Evolutionary conservation across 1,140 invertebrate genomes (phyloP), one percentile per base, ranked within the genome.

Genomic region (Reticulitermes speratus): DNA sequence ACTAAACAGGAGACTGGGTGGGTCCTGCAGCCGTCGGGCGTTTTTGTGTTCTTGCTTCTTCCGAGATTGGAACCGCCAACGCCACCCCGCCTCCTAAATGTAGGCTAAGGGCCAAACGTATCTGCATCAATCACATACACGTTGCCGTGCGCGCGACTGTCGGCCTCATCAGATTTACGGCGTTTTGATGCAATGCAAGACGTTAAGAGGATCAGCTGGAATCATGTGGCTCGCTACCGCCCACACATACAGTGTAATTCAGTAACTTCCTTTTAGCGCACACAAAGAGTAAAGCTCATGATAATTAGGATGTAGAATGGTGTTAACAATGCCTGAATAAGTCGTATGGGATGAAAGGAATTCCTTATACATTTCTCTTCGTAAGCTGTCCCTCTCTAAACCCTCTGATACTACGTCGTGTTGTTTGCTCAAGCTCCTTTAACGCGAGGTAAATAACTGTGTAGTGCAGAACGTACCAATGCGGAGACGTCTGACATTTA

Each of bases 261-360:
- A 45, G 5, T 45, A 7, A 52, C 3, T 3, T n/a, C 65, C n/a
- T 69, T 69, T 69, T 30, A 69, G 65, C 12, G 65, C 5, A 25
- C 65, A 69, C 65, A 30, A 69, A 30, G 7, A 9, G 25, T 8
- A n/a, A 16, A 69, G 16, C 25, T 30, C 7, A 69, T 8, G 23
- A 69, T 69, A 69, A 69, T 69, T 69, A 69, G 65, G 19, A 69
- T 69, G 23, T 69, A 69, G 65, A 69, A 69, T 69, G n/a, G 65
- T 69, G 65, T 69, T 69, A 69, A 69, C 65, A 69, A n/a, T 69
- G n/a, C 65, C n/a, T 69, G 65, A 69, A 69, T 69, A 69, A 69
- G 65, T n/a, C 65, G 25, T 69, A 3, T 69, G 7, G 25, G 65
- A 69, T 69, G 65, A 69, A 69, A 69, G 12, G 65, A 69, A 69